phyloP scores from a whole-genome alignment of 2,113 vertebrate species.

The Actenoides lindsayi region DNA sequence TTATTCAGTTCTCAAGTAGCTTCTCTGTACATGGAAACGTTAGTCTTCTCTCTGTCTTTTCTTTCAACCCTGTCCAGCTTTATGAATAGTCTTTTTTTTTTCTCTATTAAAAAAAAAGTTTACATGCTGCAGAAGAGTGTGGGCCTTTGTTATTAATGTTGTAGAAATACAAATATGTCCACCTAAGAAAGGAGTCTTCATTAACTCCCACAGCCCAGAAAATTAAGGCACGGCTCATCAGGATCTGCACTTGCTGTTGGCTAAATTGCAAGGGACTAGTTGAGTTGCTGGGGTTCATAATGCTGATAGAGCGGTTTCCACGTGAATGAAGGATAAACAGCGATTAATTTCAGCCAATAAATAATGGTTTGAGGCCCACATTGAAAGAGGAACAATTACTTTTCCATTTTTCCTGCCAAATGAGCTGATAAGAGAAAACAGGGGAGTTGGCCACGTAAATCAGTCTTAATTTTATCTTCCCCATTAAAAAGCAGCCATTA shows the following conservation, averaged over 20 bases:
- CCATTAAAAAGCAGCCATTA: constrained; percentile 99
- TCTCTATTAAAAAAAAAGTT: constrained; percentile 45
- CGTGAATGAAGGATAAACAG: constrained; percentile 91
- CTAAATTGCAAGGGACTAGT: constrained; percentile 86
- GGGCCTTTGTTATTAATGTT: constrained; percentile 82
- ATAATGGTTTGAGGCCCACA: constrained; percentile 89
- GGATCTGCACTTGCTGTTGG: constrained; percentile 75
- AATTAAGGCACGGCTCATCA: constrained; percentile 89
- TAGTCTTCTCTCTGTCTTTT: neutral
- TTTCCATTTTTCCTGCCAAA: constrained; percentile 98
- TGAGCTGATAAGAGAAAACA: constrained; percentile 97
- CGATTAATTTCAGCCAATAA: constrained; percentile 94
- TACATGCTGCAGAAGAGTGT: constrained; percentile 72
- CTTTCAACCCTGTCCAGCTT: neutral
- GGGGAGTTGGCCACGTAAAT: constrained; percentile 97
- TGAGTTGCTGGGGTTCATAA: constrained; percentile 82
- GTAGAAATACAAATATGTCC: constrained; percentile 88
- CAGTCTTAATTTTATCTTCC: constrained; percentile 99
- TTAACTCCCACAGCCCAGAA: constrained; percentile 86
- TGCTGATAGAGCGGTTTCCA: constrained; percentile 88
- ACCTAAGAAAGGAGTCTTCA: constrained; percentile 84
- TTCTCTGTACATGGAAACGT: neutral
- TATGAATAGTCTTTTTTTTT: neutral
- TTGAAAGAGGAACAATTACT: constrained; percentile 93
- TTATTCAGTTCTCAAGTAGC: neutral